phyloP scores from a whole-genome alignment of 2,797 vertebrate genomes.

The Oophaga sylvatica region DNA sequence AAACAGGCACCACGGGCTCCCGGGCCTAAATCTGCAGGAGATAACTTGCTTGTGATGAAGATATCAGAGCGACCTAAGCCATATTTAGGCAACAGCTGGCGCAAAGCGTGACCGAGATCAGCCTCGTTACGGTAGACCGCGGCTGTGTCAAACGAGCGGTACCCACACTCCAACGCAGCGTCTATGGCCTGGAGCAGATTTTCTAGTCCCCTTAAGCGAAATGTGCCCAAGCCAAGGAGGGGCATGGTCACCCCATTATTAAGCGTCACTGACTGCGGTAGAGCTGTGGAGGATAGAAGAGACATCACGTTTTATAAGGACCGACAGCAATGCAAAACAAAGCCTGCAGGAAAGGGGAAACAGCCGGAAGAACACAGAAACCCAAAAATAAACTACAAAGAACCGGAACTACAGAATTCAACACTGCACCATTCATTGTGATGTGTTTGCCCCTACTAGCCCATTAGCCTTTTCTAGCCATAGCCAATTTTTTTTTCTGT shows the following conservation, averaged over 20 bases:
- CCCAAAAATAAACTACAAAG: neutral
- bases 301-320: neutral
- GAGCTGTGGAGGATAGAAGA: conserved; percentile 26
- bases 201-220: conserved; percentile 71
- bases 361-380: neutral
- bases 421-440: no score
- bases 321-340: neutral
- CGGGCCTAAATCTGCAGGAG: conserved; percentile 77
- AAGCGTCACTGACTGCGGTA: conserved; percentile 59
- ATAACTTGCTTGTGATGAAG: conserved; percentile 82
- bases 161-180: conserved; percentile 77
- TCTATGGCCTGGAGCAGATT: conserved; percentile 71
- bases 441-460: no score
- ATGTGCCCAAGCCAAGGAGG: conserved; percentile 81
- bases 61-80: conserved; percentile 75
- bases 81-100: conserved; percentile 76
- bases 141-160: conserved; percentile 83
- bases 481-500: no score
- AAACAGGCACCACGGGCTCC: conserved; percentile 73
- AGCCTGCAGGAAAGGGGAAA: neutral
- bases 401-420: no score
- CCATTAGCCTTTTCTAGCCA: neutral
- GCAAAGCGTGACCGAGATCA: conserved; percentile 74
- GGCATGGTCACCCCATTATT: conserved; percentile 79
- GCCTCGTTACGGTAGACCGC: conserved; percentile 80